Percentiles rank a stretch among this genome's conserved stretches.
phyloP scores from a whole-genome alignment of 1,140 invertebrate genomes.

The Tetragonula clypearis region DNA sequence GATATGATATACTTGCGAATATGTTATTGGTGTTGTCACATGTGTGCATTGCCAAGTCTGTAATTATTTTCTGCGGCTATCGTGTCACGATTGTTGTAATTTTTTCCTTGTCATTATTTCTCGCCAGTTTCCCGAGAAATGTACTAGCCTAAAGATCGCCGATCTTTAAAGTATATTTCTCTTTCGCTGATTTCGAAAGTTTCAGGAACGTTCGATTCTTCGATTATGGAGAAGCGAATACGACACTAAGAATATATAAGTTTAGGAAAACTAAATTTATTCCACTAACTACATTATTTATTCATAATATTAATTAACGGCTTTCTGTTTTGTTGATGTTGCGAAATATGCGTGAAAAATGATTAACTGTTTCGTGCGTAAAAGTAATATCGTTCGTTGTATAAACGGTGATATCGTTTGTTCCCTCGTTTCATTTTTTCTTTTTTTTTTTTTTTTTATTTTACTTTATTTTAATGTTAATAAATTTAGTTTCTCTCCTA shows the following conservation, averaged over 20 bases:
- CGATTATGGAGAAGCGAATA: not conserved
- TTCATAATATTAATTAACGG: not conserved
- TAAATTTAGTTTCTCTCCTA: conserved; percentile 24
- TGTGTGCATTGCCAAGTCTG: conserved; percentile 41
- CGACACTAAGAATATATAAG: not conserved
- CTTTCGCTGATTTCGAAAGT: not conserved
- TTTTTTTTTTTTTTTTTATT: not conserved
- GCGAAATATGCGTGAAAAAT: not conserved
- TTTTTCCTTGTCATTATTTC: conserved; percentile 7
- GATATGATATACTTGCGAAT: not conserved
- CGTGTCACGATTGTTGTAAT: conserved; percentile 11
- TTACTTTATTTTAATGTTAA: not conserved
- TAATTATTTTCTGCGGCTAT: conserved; percentile 19
- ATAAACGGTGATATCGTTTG: not conserved
- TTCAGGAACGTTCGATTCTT: not conserved
- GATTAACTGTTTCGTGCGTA: not conserved
- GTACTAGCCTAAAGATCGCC: conserved; percentile 10
- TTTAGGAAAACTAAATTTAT: conserved; percentile 16
- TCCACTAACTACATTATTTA: not conserved
- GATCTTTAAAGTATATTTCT: conserved; percentile 16
- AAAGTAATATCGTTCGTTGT: not conserved
- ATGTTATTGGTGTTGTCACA: conserved; percentile 36
- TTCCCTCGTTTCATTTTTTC: too few species aligned
- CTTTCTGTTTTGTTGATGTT: not conserved
- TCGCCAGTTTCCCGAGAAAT: not conserved